A percentile compares a stretch with the other conserved stretches of the same genome.
Conservation (phyloP, 2,113 vertebrate species). For the Noturus placidus region DNA sequence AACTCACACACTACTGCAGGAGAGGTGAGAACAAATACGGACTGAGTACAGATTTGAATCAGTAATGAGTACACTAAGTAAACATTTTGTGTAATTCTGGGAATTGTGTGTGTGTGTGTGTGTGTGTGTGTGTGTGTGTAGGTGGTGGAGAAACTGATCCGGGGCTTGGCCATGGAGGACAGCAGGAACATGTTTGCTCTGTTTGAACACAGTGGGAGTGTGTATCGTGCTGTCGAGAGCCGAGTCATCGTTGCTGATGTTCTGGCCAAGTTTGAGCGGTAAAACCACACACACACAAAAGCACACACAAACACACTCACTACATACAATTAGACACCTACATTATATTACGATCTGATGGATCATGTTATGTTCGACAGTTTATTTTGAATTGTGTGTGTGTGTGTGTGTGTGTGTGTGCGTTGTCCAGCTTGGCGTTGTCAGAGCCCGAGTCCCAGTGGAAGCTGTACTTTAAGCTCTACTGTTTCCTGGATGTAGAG, state of each 20-base stretch:
- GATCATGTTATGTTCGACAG: not conserved
- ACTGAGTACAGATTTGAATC: not conserved
- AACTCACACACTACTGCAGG: constrained; percentile 82
- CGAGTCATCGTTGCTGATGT: constrained; percentile 93
- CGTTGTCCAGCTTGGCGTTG: constrained; percentile 73
- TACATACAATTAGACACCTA: not conserved
- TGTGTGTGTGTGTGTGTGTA: constrained; percentile 15
- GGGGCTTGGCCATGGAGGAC: constrained; percentile 96
- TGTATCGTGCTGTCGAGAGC: constrained; percentile 92
- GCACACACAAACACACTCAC: not conserved
- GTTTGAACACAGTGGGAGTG: constrained; percentile 86
- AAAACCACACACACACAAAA: constrained; percentile 4
- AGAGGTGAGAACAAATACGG: constrained; percentile 59
- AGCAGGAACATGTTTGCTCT: constrained; percentile 98
- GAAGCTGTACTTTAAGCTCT: constrained; percentile 93
- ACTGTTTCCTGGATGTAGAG: constrained; percentile 90
- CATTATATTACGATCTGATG: not conserved
- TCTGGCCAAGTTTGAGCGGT: constrained; percentile 96
- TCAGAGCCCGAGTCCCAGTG: constrained; percentile 80
- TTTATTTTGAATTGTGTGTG: not conserved
- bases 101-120: not conserved
- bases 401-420: constrained; percentile 6
- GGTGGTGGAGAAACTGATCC: constrained; percentile 91
- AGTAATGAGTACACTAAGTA: not conserved
- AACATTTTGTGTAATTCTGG: not conserved